Percentiles rank a stretch among this genome's conserved stretches.
These are phyloP conservation scores for Tokudaia muenninki DNA, from an alignment of 2,797 vertebrate genomes.

Conservation along the genomic window DNA sequence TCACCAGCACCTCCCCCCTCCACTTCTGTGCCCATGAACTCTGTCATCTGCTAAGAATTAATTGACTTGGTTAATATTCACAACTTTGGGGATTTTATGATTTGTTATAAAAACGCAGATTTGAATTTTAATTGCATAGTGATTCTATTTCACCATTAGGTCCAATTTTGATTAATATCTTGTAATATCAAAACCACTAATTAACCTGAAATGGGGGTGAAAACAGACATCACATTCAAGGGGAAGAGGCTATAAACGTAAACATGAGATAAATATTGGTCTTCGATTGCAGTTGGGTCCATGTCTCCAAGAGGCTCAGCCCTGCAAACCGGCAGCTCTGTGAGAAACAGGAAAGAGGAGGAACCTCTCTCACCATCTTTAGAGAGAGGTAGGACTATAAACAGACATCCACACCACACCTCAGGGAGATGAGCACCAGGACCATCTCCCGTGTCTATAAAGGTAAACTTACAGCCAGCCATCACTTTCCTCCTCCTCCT, in stretches of 20 bases:
- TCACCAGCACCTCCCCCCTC: rapidly evolving
- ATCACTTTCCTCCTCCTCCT: background rate
- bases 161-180: slow-evolving; percentile 12
- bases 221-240: background rate
- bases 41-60: background rate
- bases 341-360: background rate
- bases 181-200: background rate
- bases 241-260: background rate
- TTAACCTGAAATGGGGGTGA: background rate
- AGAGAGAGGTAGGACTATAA: background rate
- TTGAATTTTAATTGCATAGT: background rate
- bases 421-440: background rate
- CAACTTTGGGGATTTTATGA: background rate
- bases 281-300: background rate
- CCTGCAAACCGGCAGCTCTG: background rate
- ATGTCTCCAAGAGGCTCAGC: background rate
- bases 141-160: background rate
- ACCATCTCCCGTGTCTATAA: background rate
- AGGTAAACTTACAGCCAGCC: background rate
- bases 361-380: background rate
- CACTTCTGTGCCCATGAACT: background rate
- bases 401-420: background rate
- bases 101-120: background rate
- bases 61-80: background rate
- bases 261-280: background rate